Evolutionary conservation across 2,797 vertebrate genomes (phyloP).

Genomic region (Luscinia luscinia): DNA sequence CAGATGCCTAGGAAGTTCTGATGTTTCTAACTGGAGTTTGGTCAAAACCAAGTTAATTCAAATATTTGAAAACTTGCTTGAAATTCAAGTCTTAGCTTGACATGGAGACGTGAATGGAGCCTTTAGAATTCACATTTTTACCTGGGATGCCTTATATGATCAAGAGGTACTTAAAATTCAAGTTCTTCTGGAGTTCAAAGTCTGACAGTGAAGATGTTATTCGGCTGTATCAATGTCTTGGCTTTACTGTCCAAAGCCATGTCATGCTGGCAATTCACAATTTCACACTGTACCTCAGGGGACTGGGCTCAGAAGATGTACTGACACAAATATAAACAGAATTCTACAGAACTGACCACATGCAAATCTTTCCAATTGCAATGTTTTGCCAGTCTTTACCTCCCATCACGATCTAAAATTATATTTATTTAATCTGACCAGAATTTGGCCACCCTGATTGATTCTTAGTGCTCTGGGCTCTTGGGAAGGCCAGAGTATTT

Average conservation of each 20-base stretch:
- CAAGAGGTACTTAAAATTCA: not conserved
- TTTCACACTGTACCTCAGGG: not conserved
- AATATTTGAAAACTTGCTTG: not conserved
- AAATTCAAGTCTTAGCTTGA: not conserved
- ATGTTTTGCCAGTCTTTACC: not conserved
- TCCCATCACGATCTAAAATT: not conserved
- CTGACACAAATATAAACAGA: not conserved
- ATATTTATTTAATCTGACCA: not conserved
- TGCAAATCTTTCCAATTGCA: not conserved
- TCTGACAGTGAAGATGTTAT: rapidly evolving
- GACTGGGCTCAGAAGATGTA: not conserved
- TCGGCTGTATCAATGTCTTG: not conserved
- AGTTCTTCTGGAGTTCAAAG: not conserved
- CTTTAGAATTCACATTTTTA: not conserved
- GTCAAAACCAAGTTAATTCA: not conserved
- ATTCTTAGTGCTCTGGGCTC: not conserved
- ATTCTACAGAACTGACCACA: not conserved
- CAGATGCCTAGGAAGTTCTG: not conserved
- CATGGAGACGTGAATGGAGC: not conserved
- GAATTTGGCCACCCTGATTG: not conserved
- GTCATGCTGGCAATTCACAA: not conserved
- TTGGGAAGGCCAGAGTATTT: not conserved
- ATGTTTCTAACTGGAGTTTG: not conserved
- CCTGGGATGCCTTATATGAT: not conserved
- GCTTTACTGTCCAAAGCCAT: not conserved